Percentiles rank a stretch among this genome's conserved stretches.
Evolutionary conservation across 2,113 vertebrate genomes (phyloP).

Genomic region (Cyprinodon variegatus): DNA sequence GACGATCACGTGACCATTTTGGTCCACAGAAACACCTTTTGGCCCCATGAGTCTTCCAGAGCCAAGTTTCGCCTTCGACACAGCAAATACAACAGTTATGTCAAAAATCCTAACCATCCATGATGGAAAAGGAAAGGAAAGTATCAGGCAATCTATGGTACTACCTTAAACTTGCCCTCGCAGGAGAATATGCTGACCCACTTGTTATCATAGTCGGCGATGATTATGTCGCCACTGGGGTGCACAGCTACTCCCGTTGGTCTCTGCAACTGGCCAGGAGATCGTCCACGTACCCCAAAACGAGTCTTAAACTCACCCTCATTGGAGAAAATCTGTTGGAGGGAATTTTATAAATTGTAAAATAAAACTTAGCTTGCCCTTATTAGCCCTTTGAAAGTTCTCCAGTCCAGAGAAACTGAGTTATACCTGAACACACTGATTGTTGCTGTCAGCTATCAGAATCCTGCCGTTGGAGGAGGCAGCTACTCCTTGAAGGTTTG

Average conservation of each 20-base stretch:
- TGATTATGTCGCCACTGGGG: slow-evolving; percentile 95
- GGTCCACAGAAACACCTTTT: slow-evolving; percentile 95
- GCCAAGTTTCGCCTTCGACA: slow-evolving; percentile 90
- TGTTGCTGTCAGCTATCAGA: slow-evolving; percentile 98
- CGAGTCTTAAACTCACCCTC: slow-evolving; percentile 95
- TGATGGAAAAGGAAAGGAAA: background rate
- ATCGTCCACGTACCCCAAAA: slow-evolving; percentile 93
- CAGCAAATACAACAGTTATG: slow-evolving; percentile 9
- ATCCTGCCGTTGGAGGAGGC: slow-evolving; percentile 89
- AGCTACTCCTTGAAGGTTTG: slow-evolving; percentile 96
- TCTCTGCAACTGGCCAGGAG: slow-evolving; percentile 92
- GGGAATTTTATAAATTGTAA: background rate
- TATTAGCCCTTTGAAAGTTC: background rate
- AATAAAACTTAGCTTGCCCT: background rate
- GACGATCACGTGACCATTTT: slow-evolving; percentile 95
- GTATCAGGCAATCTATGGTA: background rate
- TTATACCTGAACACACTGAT: slow-evolving; percentile 96
- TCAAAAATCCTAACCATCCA: background rate
- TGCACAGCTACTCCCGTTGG: slow-evolving; percentile 97
- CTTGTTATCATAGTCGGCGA: slow-evolving; percentile 98
- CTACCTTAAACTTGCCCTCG: slow-evolving; percentile 97
- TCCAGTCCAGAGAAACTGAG: background rate
- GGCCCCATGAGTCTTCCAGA: slow-evolving; percentile 97
- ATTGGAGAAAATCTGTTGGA: slow-evolving; percentile 91
- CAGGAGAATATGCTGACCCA: slow-evolving; percentile 99